A percentile compares a stretch with the other conserved stretches of the same genome.
phyloP scores from a whole-genome alignment of 2,888 invertebrate species.

The Arctia plantaginis region DNA sequence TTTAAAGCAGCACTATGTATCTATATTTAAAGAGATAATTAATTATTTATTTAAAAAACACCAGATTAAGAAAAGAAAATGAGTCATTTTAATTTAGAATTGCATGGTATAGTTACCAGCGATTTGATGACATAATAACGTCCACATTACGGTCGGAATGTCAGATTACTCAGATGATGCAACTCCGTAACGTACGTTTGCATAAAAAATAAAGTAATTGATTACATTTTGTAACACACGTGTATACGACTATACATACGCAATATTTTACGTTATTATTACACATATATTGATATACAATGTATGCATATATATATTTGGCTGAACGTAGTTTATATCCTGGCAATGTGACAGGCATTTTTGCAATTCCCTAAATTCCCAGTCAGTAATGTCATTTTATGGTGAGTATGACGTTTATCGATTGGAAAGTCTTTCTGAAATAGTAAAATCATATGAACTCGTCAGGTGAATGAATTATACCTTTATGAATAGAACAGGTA shows the following conservation, averaged over 20 bases:
- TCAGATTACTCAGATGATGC: slow-evolving; percentile 26
- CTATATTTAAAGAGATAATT: neutral
- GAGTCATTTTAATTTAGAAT: neutral
- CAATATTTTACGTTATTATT: slow-evolving; percentile 6
- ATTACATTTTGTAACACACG: slow-evolving; percentile 34
- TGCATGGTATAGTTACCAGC: neutral
- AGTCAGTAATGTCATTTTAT: slow-evolving; percentile 47
- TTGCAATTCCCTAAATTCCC: slow-evolving; percentile 41
- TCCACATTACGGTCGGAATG: slow-evolving; percentile 4
- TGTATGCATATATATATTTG: slow-evolving; percentile 16
- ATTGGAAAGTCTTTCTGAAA: neutral
- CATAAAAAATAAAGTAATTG: slow-evolving; percentile 32
- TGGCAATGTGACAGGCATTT: slow-evolving; percentile 56
- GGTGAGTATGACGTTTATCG: slow-evolving; percentile 27
- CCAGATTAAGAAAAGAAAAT: neutral
- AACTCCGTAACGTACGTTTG: slow-evolving; percentile 22
- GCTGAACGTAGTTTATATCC: slow-evolving; percentile 21
- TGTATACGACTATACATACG: slow-evolving; percentile 31
- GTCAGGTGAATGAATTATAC: too few relatives aligned
- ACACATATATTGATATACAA: slow-evolving; percentile 18
- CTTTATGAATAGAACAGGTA: neutral
- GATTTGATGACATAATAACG: slow-evolving; percentile 8
- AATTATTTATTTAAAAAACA: neutral
- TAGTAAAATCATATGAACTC: neutral
- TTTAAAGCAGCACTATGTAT: neutral